Percentiles rank a stretch among this genome's conserved stretches.
Evolutionary conservation across 1,140 invertebrate genomes (phyloP).

Genomic region (Aplysia californica): DNA sequence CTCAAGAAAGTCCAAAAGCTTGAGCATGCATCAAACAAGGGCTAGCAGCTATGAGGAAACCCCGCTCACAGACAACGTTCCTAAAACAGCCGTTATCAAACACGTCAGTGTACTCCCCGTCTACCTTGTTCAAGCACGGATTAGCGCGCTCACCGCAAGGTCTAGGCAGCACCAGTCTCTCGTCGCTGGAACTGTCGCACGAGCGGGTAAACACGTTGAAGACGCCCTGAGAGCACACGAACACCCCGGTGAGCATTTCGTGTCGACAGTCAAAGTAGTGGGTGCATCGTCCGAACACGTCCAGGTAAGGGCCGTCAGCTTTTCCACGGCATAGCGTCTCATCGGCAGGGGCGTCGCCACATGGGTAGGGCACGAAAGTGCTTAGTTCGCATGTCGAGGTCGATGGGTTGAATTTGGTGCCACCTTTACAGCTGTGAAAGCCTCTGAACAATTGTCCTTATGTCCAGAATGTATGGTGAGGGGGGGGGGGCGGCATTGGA

Average conservation of each 20-base stretch:
- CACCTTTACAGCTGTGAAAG: slow-evolving; percentile 29
- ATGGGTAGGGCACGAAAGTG: slow-evolving; percentile 31
- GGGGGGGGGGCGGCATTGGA: not conserved
- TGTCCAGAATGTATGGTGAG: not conserved
- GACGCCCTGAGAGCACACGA: slow-evolving; percentile 33
- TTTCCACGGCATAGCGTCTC: slow-evolving; percentile 22
- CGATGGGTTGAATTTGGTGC: slow-evolving; percentile 30
- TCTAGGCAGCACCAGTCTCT: not conserved
- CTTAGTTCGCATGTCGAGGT: slow-evolving; percentile 23
- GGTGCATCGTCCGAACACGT: slow-evolving; percentile 35
- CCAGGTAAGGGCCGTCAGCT: slow-evolving; percentile 31
- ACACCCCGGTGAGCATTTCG: slow-evolving; percentile 20
- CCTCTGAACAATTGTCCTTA: slow-evolving; percentile 30
- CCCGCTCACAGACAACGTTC: slow-evolving; percentile 5
- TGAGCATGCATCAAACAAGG: too few species aligned
- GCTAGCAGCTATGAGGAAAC: not conserved
- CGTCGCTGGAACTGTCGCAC: slow-evolving; percentile 21
- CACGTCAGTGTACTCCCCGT: slow-evolving; percentile 25
- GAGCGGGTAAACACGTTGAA: slow-evolving; percentile 28
- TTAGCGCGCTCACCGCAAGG: slow-evolving; percentile 32
- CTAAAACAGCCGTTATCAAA: not conserved
- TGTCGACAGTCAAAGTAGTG: slow-evolving; percentile 35
- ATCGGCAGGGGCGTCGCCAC: slow-evolving; percentile 26
- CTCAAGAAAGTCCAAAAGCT: too few species aligned
- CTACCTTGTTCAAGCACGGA: slow-evolving; percentile 20